Base-by-base conservation (phyloP, 1,140 invertebrate genomes). In the Bombus pascuorum region DNA sequence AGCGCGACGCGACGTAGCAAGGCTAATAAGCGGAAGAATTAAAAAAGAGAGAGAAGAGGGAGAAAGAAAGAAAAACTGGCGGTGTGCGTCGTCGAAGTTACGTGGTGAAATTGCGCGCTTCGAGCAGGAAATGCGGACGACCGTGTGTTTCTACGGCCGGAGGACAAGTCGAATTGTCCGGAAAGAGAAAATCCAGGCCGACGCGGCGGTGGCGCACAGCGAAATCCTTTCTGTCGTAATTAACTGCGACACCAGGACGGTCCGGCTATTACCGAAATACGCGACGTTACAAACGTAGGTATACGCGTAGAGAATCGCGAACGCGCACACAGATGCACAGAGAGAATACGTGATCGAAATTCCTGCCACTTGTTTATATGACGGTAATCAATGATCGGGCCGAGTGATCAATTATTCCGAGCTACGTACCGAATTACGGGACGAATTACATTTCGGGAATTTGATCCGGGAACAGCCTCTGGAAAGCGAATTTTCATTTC, bases 271-370 rank as follows among this genome's bases (percentile, higher is more conserved):
- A 68, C 73, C 47, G 53, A 83, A 83, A 89, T 70, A 89, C 85
- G 42, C 66, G 34, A 42, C 81, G 65, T 42, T 62, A 78, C 74
- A 65, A 81, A 85, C 74, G 62, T 47, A 68, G n/a, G 42, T 28
- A 5, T n/a, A 66, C 65, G 15, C 65, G 15, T 0, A 18, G n/a
- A 66, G 65, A 32, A 32, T 32, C 5, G 4, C n/a, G 15, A 34
- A 18, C 62, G 13, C 5, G 28, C 62, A 18, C 32, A 15, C 65
- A 9, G 65, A 18, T 32, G n/a, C n/a, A 32, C 59, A 62, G 28
- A 62, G 59, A 62, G 28, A 62, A n/a, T 89, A 89, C 88, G 88
- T 89, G 88, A 88, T 77, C 88, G 88, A 89, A 89, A 89, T 89
- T 86, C 85, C 75, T 72, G 75, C 77, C 83, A 39, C 28, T 66